Percentiles rank a stretch among this genome's conserved stretches.
Evolutionary conservation across 2,888 invertebrate species (phyloP).

Genomic region (Timema podura): DNA sequence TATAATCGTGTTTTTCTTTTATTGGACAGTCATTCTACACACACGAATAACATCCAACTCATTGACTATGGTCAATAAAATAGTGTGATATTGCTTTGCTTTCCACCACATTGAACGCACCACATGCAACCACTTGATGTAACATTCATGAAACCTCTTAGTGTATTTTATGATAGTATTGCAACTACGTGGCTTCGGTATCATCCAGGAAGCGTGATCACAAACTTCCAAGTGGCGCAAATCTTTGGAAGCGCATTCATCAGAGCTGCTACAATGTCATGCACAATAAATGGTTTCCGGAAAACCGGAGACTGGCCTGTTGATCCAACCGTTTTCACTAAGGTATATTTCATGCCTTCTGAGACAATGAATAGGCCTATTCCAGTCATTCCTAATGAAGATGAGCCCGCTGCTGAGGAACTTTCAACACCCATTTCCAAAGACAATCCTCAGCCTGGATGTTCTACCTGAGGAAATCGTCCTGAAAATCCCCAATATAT

Average conservation of each 20-base stretch:
- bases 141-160: conserved; percentile 21
- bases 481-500: background rate
- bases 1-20: conserved; percentile 35
- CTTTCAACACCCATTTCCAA: background rate
- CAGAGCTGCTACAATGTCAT: conserved; percentile 14
- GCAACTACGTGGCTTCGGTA: conserved; percentile 13
- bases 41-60: background rate
- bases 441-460: conserved; percentile 9
- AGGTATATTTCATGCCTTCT: conserved; percentile 16
- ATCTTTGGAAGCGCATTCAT: conserved; percentile 21
- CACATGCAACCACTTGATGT: conserved; percentile 2
- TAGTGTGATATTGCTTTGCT: background rate
- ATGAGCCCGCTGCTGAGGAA: background rate
- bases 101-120: background rate
- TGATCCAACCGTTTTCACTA: conserved; percentile 17
- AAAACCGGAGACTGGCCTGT: conserved; percentile 17
- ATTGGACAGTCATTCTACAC: conserved; percentile 14
- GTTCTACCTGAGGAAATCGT: conserved; percentile 2
- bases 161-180: conserved; percentile 17
- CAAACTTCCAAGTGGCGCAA: conserved; percentile 16
- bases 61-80: background rate
- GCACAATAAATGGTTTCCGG: conserved; percentile 18
- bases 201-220: conserved; percentile 19
- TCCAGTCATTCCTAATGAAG: background rate
- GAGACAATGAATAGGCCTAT: conserved; percentile 4